A percentile compares a stretch with the other conserved stretches of the same genome.
phyloP scores from a whole-genome alignment of 1,140 invertebrate genomes.

The Euschistus heros region DNA sequence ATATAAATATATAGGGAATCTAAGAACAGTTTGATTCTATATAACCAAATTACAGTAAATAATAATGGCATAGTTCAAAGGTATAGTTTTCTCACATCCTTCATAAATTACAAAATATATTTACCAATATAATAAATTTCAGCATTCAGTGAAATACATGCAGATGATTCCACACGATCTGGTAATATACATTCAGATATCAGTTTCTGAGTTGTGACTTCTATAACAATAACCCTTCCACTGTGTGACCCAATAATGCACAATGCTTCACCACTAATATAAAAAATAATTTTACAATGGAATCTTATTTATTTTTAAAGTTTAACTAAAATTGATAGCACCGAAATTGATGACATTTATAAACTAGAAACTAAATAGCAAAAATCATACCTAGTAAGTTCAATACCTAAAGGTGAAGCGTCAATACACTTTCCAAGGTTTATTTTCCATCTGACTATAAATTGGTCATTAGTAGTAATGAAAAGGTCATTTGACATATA shows the following conservation, averaged over 20 bases:
- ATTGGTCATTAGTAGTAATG: too few relatives aligned
- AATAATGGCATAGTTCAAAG: neutral
- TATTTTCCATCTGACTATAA: slow-evolving; percentile 40
- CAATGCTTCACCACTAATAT: slow-evolving; percentile 33
- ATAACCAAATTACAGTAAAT: too few relatives aligned
- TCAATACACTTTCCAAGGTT: slow-evolving; percentile 62
- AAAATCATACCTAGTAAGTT: slow-evolving; percentile 35
- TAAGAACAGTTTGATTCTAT: too few relatives aligned
- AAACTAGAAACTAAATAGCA: slow-evolving; percentile 34
- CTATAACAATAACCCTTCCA: slow-evolving; percentile 43
- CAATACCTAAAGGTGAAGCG: slow-evolving; percentile 48
- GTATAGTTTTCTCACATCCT: too few relatives aligned
- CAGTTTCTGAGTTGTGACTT: slow-evolving; percentile 34
- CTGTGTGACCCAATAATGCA: slow-evolving; percentile 50
- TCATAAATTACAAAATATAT: too few relatives aligned
- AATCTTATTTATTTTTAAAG: neutral
- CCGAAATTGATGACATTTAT: too few relatives aligned
- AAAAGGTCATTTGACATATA: too few relatives aligned
- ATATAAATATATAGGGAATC: too few relatives aligned
- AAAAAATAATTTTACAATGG: slow-evolving; percentile 33
- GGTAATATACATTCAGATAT: slow-evolving; percentile 38
- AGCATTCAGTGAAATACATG: slow-evolving; percentile 37
- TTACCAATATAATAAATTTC: slow-evolving; percentile 36
- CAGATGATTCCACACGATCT: slow-evolving; percentile 47
- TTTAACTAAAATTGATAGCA: neutral